Percentiles rank a stretch among this genome's conserved stretches.
These are phyloP conservation scores for Synanceia verrucosa DNA, from an alignment of 2,797 vertebrate species.

Conservation along the genomic window DNA sequence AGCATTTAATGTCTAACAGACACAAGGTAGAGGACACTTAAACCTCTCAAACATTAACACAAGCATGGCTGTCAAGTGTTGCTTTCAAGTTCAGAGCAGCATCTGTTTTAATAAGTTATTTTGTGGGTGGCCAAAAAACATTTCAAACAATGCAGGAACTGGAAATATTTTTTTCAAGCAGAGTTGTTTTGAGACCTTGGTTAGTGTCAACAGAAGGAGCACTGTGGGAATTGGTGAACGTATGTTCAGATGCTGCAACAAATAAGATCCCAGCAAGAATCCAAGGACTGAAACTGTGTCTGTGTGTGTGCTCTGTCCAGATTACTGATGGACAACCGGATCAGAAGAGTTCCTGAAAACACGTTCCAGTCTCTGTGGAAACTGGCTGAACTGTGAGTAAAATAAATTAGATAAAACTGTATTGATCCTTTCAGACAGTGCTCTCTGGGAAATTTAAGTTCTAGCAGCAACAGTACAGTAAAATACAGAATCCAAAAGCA, in stretches of 20 bases:
- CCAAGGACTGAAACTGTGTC: neutral
- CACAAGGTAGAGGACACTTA: too few relatives aligned
- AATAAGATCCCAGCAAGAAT: slow-evolving; percentile 1
- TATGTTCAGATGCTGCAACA: neutral
- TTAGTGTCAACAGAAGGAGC: neutral
- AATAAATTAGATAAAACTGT: too few relatives aligned
- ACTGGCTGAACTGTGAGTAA: slow-evolving; percentile 82
- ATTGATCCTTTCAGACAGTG: too few relatives aligned
- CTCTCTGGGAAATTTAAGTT: too few relatives aligned
- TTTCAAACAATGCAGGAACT: neutral
- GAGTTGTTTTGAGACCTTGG: neutral
- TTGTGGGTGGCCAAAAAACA: too few relatives aligned
- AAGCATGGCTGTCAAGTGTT: too few relatives aligned
- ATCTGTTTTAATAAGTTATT: neutral
- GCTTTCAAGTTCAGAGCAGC: neutral
- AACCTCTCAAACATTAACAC: too few relatives aligned
- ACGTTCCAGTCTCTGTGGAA: slow-evolving; percentile 85
- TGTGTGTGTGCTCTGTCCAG: slow-evolving; percentile 46
- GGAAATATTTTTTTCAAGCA: neutral
- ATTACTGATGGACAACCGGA: slow-evolving; percentile 85
- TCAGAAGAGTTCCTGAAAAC: slow-evolving; percentile 83
- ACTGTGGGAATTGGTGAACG: neutral
- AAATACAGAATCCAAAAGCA: too few relatives aligned
- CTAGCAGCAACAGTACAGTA: too few relatives aligned
- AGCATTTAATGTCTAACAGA: too few relatives aligned